A percentile compares a stretch with the other conserved stretches of the same genome.
Evolutionary conservation across 2,113 vertebrate genomes (phyloP).

Genomic region (Falco punctatus): DNA sequence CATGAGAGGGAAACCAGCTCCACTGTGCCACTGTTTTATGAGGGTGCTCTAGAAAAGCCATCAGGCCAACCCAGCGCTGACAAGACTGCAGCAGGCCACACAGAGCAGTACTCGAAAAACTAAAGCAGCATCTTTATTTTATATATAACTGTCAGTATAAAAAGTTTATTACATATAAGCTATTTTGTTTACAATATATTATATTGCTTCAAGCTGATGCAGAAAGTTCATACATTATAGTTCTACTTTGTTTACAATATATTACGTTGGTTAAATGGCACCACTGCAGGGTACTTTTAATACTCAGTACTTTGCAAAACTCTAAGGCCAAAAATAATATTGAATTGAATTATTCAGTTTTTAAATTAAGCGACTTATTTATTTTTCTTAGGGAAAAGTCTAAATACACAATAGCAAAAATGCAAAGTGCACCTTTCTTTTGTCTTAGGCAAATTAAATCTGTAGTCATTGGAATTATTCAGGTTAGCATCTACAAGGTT

Average conservation of each 20-base stretch:
- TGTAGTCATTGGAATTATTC: background rate
- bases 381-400: conserved; percentile 1
- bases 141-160: conserved; percentile 74
- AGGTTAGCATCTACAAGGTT: background rate
- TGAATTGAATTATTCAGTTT: background rate
- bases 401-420: conserved; percentile 14
- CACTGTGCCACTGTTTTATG: background rate
- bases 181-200: conserved; percentile 82
- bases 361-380: conserved; percentile 13
- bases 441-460: background rate
- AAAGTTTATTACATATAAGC: conserved; percentile 77
- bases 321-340: conserved; percentile 14
- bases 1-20: background rate
- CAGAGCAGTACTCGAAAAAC: conserved; percentile 48
- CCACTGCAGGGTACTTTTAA: conserved; percentile 52
- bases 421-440: background rate
- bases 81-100: background rate
- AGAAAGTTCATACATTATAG: conserved; percentile 71
- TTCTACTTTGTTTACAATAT: conserved; percentile 75
- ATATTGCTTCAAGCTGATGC: conserved; percentile 76
- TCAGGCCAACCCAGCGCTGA: accelerated
- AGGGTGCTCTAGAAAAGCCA: background rate
- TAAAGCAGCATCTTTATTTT: conserved; percentile 79
- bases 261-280: conserved; percentile 72
- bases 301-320: conserved; percentile 43